These are phyloP conservation scores for Oreochromis grahami DNA, from an alignment of 2,797 vertebrate species.

Conservation along the genomic window DNA sequence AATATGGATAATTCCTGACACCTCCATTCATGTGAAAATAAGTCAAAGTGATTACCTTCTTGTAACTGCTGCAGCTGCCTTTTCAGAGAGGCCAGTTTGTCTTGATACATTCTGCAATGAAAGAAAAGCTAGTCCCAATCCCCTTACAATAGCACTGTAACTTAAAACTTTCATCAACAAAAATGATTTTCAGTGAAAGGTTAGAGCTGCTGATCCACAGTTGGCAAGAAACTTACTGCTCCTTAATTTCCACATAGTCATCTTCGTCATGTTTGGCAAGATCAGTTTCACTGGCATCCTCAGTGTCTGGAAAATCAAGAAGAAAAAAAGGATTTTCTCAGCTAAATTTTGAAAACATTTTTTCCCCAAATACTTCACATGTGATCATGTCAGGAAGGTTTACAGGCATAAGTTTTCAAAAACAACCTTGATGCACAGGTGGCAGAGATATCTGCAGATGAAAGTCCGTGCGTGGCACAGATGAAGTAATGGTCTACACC, in stretches of 20 bases:
- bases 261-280: slow-evolving; percentile 95
- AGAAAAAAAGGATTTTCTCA: background rate
- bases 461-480: slow-evolving; percentile 53
- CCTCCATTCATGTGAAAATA: background rate
- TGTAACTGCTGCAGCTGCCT: slow-evolving; percentile 94
- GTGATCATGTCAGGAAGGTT: background rate
- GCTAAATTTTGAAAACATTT: background rate
- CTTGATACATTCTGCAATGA: slow-evolving; percentile 92
- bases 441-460: background rate
- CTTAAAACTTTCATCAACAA: background rate
- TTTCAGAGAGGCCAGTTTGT: slow-evolving; percentile 95
- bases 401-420: background rate
- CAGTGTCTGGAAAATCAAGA: slow-evolving; percentile 82
- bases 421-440: background rate
- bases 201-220: background rate
- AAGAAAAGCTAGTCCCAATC: background rate
- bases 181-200: background rate
- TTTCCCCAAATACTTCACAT: background rate
- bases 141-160: background rate
- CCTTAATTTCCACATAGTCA: slow-evolving; percentile 98
- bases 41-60: slow-evolving; percentile 80
- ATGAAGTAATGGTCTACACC: slow-evolving; percentile 47
- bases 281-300: slow-evolving; percentile 98
- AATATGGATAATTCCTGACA: background rate
- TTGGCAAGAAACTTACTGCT: slow-evolving; percentile 84